Conservation (phyloP, 92 coral and sea anemone genomes). For the Epizoanthus stellaris region DNA sequence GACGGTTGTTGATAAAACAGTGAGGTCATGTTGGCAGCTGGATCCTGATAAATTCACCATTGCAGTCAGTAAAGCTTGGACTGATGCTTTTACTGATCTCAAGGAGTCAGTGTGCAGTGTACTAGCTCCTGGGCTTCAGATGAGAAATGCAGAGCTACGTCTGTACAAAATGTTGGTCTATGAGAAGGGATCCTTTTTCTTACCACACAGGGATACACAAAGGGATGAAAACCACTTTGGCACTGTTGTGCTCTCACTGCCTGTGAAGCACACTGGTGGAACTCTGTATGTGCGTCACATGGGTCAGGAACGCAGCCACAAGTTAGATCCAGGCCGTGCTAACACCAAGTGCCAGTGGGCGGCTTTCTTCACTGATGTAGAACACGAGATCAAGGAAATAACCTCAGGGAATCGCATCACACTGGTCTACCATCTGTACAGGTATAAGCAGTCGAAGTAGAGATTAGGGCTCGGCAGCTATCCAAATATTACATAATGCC, state of each 20-base stretch:
- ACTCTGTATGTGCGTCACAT: slow-evolving; percentile 41
- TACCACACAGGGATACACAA: slow-evolving; percentile 52
- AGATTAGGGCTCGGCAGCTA: too few species aligned
- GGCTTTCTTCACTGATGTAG: slow-evolving; percentile 52
- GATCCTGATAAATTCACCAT: slow-evolving; percentile 51
- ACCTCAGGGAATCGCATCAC: slow-evolving; percentile 54
- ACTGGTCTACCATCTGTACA: slow-evolving; percentile 51
- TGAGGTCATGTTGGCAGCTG: slow-evolving; percentile 59
- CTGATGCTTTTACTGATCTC: slow-evolving; percentile 38
- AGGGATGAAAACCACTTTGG: slow-evolving; percentile 52
- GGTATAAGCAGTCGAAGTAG: neutral
- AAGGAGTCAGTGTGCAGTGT: slow-evolving; percentile 46
- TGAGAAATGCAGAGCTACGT: slow-evolving; percentile 35
- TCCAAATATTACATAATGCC: too few species aligned
- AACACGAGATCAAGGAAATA: slow-evolving; percentile 52
- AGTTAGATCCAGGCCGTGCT: slow-evolving; percentile 41
- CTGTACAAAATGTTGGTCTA: slow-evolving; percentile 52
- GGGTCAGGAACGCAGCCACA: slow-evolving; percentile 51
- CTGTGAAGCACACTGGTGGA: slow-evolving; percentile 57
- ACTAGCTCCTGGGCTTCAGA: slow-evolving; percentile 46
- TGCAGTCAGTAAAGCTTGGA: slow-evolving; percentile 14
- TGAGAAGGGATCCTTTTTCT: slow-evolving; percentile 50
- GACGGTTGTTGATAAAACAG: slow-evolving; percentile 48
- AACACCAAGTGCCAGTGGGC: slow-evolving; percentile 50
- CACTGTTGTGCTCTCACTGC: slow-evolving; percentile 45